These are phyloP conservation scores for Microplitis deprimator DNA, from an alignment of 2,888 invertebrate species.

Conservation along the genomic window DNA sequence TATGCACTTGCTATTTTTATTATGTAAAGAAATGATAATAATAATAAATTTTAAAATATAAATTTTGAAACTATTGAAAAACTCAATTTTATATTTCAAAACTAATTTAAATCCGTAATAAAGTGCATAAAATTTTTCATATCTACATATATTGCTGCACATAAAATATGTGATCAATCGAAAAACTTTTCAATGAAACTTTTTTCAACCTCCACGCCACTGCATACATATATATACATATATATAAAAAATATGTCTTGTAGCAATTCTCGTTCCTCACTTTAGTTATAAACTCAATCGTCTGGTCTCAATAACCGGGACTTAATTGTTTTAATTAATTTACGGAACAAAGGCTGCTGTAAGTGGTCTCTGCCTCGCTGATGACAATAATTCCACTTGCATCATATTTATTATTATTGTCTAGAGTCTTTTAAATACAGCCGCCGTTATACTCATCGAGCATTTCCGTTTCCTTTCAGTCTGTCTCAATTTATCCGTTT, in stretches of 20 bases:
- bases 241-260: neutral
- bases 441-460: conserved; percentile 28
- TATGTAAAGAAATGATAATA: neutral
- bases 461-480: conserved; percentile 36
- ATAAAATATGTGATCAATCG: conserved; percentile 7
- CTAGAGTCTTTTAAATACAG: conserved; percentile 9
- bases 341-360: conserved; percentile 54
- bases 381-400: neutral
- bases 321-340: conserved; percentile 68
- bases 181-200: conserved; percentile 1
- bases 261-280: neutral
- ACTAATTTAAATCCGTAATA: conserved; percentile 1
- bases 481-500: conserved; percentile 8
- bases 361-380: conserved; percentile 30
- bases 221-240: neutral
- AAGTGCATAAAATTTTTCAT: neutral
- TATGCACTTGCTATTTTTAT: no score
- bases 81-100: neutral
- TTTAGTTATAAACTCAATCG: conserved; percentile 39
- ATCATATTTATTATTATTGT: conserved; percentile 1
- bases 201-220: neutral
- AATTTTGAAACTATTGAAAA: neutral
- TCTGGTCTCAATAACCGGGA: conserved; percentile 51
- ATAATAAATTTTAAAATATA: neutral
- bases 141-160: neutral